These are phyloP conservation scores for Lasiurus borealis DNA, from an alignment of 2,113 vertebrate species.

Conservation along the genomic window DNA sequence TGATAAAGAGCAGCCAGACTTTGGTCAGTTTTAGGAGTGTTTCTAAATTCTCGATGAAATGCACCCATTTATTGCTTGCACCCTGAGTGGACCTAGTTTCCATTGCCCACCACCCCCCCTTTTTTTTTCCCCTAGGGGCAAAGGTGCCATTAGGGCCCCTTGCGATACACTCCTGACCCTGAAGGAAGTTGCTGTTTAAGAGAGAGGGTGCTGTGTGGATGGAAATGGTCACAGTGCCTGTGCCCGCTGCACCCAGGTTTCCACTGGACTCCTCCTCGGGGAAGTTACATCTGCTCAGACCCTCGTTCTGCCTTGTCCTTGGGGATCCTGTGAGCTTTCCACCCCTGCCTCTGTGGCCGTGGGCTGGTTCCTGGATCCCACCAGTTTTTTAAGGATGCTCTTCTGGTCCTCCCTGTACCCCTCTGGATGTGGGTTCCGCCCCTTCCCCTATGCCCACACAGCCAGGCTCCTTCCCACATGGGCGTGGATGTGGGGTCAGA, in stretches of 20 bases:
- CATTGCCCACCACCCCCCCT: rapidly evolving
- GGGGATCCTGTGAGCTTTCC: neutral
- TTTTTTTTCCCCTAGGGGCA: neutral
- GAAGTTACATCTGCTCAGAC: neutral
- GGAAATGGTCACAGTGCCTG: too few species aligned
- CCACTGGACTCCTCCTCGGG: neutral
- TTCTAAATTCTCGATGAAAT: neutral
- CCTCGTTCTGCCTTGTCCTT: neutral
- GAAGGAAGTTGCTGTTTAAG: neutral
- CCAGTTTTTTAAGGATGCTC: neutral
- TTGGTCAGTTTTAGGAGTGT: neutral
- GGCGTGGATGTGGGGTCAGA: neutral
- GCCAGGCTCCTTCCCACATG: neutral
- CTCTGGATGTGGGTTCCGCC: neutral
- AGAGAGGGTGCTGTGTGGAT: rapidly evolving
- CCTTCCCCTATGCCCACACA: neutral
- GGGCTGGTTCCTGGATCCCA: neutral
- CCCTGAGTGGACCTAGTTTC: neutral
- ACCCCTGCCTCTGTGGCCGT: neutral
- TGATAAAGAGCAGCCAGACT: neutral
- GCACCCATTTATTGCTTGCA: neutral
- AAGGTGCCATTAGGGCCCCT: neutral
- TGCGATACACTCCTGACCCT: neutral
- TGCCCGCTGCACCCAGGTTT: neutral
- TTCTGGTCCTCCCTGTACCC: too few species aligned